These are phyloP conservation scores for Falco novaeseelandiae DNA, from an alignment of 2,797 vertebrate genomes.

Conservation along the genomic window DNA sequence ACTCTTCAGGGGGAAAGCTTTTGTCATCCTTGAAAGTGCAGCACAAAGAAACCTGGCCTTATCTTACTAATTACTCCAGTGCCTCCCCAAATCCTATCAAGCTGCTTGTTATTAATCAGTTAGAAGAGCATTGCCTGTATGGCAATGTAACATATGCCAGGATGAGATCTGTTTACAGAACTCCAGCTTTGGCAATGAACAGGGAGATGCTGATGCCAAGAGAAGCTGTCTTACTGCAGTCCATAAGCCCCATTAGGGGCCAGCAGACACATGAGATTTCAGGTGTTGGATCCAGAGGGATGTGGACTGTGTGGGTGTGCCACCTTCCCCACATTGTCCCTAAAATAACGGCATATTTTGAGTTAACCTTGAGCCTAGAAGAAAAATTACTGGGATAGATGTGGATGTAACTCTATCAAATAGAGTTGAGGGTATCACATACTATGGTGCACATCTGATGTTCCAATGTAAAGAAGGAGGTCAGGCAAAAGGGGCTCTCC, in stretches of 20 bases:
- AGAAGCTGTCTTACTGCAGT: background rate
- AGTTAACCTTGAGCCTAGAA: background rate
- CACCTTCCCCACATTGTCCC: background rate
- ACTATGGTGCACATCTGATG: background rate
- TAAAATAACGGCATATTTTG: background rate
- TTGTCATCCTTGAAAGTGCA: constrained; percentile 56
- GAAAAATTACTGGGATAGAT: background rate
- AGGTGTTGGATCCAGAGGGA: background rate
- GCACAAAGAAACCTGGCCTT: constrained; percentile 74
- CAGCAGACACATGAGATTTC: background rate
- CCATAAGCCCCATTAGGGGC: background rate
- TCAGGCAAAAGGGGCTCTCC: background rate
- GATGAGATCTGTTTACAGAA: constrained; percentile 56
- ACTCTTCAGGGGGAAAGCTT: constrained; percentile 63
- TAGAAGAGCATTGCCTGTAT: constrained; percentile 29
- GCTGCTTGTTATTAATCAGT: constrained; percentile 68
- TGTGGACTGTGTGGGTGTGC: background rate
- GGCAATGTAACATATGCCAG: constrained; percentile 13
- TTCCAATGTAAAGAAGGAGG: background rate
- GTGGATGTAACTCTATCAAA: background rate
- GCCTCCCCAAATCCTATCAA: constrained; percentile 69
- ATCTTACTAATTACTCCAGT: constrained; percentile 77
- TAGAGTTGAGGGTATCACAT: background rate
- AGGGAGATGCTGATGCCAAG: background rate
- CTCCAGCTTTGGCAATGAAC: constrained; percentile 1